Base-by-base conservation (phyloP, 2,888 invertebrate genomes). In the Coenonympha glycerion region DNA sequence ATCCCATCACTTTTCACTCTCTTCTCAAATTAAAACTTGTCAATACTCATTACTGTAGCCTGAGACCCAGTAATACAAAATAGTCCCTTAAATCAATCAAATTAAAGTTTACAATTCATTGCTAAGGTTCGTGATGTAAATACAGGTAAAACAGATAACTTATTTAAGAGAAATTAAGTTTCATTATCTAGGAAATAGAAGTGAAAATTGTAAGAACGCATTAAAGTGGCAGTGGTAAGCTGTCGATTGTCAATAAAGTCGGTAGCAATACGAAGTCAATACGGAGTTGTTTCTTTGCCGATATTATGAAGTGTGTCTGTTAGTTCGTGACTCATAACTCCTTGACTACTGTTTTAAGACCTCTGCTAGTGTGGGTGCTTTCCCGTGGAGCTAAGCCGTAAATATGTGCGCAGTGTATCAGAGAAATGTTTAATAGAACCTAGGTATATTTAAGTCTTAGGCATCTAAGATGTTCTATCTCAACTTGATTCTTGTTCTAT, bases 21-120 rank as follows among this genome's bases (percentile, higher is more conserved):
- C 49, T 33, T 53, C 53, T 53, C 47, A 53, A 47, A 49, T 49
- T 53, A 49, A 52, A 48, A 44, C 44, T 31, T 42, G 48, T 52
- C 45, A 41, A 51, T 47, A 49, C 24, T 42, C 34, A 47, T 49
- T 49, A 46, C 34, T 37, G 18, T 39, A 39, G 3, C 37, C 37
- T 26, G n/a, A 5, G 8, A 9, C 6, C 21, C 2, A 8, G 18
- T 44, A 11, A 44, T 24, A 6, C 37, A 21, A 49, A 31, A 44
- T 2, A 13, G 36, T 3, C 18, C 16, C 24, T 37, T 49, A 24
- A 1, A 15, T 37, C 3, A 9, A 22, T 13, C 15, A n/a, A n/a
- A n/a, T 26, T 19, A 48, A 41, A 33, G 40, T 41, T 19, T 41
- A 26, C 13, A 41, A 15, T 48, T 40, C 26, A 33, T 11, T 48